Percentiles rank a stretch among this genome's conserved stretches.
Conservation (phyloP, 2,888 invertebrate genomes). For the Pyrrhosoma nymphula region DNA sequence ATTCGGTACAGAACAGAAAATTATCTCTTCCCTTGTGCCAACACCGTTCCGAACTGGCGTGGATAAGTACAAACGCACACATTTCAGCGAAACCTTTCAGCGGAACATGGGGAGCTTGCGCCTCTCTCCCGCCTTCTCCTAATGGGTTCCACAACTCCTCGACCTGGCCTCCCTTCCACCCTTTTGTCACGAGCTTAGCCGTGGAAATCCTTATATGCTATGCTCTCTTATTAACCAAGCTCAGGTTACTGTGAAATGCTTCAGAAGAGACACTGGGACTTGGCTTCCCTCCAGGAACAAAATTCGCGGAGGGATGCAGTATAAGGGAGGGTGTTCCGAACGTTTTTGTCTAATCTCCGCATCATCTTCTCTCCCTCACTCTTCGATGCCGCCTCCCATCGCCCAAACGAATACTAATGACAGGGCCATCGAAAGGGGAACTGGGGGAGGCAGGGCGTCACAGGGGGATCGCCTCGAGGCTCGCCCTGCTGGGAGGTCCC, state of each 20-base stretch:
- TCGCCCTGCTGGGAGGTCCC: neutral
- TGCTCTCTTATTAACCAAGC: neutral
- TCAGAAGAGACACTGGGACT: neutral
- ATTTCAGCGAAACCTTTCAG: neutral
- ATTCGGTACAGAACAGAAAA: neutral
- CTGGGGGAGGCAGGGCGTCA: neutral
- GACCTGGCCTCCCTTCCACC: neutral
- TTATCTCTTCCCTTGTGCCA: neutral
- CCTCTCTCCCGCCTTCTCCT: neutral
- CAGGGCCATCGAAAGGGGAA: neutral
- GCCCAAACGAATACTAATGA: neutral
- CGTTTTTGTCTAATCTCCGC: neutral
- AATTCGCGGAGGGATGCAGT: neutral
- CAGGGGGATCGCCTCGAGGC: neutral
- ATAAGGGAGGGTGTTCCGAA: neutral
- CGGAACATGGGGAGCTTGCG: neutral
- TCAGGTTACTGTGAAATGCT: neutral
- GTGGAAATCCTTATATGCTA: neutral
- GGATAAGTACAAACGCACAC: neutral
- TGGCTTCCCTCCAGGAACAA: neutral
- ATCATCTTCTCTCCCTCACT: neutral
- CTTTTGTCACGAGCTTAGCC: neutral
- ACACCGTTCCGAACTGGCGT: neutral
- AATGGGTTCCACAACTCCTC: neutral
- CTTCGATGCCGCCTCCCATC: neutral